Evolutionary conservation across 2,888 invertebrate genomes (phyloP), one percentile per base, ranked within the genome.

Genomic region (Seira sanloemensis): DNA sequence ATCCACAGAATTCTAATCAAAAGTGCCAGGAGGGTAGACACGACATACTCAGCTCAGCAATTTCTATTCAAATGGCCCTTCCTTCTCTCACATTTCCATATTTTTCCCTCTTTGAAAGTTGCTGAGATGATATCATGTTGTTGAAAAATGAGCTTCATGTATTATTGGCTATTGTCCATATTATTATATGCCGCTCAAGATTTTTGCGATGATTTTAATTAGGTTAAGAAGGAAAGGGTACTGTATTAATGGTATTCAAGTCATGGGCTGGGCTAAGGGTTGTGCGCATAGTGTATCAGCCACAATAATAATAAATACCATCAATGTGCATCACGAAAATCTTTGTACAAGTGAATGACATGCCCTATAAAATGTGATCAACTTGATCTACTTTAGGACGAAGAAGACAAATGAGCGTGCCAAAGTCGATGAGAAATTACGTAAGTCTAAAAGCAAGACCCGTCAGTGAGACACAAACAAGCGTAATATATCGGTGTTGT

Each of bases 301-400:
- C n/a, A n/a, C n/a, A n/a, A n/a, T 62, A 62, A 23, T 37, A n/a
- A 7, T n/a, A 25, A 2, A 18, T 18, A n/a, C 26, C 16, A 37
- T 23, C 66, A 46, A 37, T 54, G 26, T 65, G 67, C 73, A 67
- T 23, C 25, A 26, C 1, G 54, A 66, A 65, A 66, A 23, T 46
- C 9, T 25, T 4, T 26, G 23, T 69, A 16, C 5, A 12, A 74
- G 27, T 58, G 74, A 74, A 62, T 74, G 81, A 65, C 71, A 76
- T 71, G 81, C 50, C 81, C 81, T 76, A 81, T 81, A 81, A 81
- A 81, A 78, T 72, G 68, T n/a, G 62, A 69, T 81, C 75, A 75
- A 81, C 81, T 81, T 81, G 81, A 81, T 81, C 81, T 62, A 81
- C 68, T 81, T 81, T 24, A 72, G 73, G 66, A 26, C 16, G 50